Percentiles rank a stretch among this genome's conserved stretches.
Conservation (phyloP, 1,140 invertebrate species). For the Apocrypta bakeri region DNA sequence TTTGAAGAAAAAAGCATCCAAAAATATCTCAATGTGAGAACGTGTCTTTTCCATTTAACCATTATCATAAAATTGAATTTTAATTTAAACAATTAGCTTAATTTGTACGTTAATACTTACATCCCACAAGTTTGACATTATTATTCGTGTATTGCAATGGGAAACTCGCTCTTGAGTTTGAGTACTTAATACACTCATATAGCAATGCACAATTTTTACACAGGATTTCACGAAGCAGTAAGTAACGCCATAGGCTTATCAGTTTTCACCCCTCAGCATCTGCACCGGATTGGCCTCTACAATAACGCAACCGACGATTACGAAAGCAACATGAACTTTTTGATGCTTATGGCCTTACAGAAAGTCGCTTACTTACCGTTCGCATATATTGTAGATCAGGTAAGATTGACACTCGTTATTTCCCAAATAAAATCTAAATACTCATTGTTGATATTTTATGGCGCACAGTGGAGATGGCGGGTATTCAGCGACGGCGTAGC, state of each 20-base stretch:
- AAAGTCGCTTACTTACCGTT: slow-evolving; percentile 89
- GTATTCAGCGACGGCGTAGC: slow-evolving; percentile 84
- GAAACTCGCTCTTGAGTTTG: too few relatives aligned
- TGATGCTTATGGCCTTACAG: slow-evolving; percentile 87
- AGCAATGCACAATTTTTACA: neutral
- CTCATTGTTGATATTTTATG: slow-evolving; percentile 52
- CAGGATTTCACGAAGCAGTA: slow-evolving; percentile 91
- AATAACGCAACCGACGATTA: slow-evolving; percentile 81
- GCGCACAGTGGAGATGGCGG: slow-evolving; percentile 81
- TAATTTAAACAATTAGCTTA: too few relatives aligned
- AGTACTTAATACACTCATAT: too few relatives aligned
- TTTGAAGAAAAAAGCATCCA: too few relatives aligned
- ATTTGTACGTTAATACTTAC: too few relatives aligned
- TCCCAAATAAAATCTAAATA: slow-evolving; percentile 9
- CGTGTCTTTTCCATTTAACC: too few relatives aligned
- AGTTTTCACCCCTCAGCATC: slow-evolving; percentile 83
- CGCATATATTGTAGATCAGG: slow-evolving; percentile 84
- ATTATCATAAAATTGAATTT: too few relatives aligned
- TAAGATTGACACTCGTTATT: slow-evolving; percentile 59
- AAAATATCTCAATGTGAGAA: too few relatives aligned
- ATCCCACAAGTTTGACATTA: too few relatives aligned
- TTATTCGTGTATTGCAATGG: too few relatives aligned
- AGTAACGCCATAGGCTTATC: slow-evolving; percentile 90
- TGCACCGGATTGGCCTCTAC: slow-evolving; percentile 83
- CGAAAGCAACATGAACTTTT: slow-evolving; percentile 85